Conservation (phyloP, 2,113 vertebrate species). For the Xyliphius kryptos region DNA sequence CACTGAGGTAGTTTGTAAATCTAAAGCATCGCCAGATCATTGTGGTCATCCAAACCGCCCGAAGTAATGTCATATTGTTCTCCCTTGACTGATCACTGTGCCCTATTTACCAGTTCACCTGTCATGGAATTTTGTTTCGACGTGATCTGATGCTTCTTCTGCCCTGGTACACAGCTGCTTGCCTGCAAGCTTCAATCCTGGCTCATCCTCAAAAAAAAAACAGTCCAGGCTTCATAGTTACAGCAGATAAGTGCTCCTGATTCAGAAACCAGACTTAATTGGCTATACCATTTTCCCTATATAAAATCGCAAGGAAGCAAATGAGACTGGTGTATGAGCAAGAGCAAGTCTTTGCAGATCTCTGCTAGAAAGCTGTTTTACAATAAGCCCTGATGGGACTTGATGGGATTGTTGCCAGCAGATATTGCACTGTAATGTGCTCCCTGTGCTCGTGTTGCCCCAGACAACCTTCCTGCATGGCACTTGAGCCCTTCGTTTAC, state of each 20-base stretch:
- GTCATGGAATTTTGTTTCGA: conserved; percentile 17
- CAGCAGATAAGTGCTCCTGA: conserved; percentile 6
- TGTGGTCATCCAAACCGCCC: background rate
- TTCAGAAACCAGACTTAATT: no score
- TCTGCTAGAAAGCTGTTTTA: conserved; percentile 25
- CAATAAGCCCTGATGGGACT: conserved; percentile 25
- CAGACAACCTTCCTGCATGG: conserved; percentile 5
- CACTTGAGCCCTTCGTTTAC: conserved; percentile 10
- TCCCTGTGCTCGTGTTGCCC: conserved; percentile 13
- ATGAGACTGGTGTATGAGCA: conserved; percentile 3
- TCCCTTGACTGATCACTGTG: conserved; percentile 16
- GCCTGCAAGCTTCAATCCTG: conserved; percentile 15
- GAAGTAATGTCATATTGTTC: conserved; percentile 3
- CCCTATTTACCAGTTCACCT: conserved; percentile 26
- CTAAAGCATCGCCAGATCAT: no score
- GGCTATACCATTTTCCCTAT: no score
- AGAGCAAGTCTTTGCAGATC: conserved; percentile 11
- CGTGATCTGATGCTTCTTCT: conserved; percentile 10
- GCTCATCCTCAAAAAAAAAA: conserved; percentile 11
- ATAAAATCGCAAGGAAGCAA: conserved; percentile 3
- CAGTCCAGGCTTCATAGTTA: conserved; percentile 8
- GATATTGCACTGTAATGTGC: background rate
- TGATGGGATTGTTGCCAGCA: conserved; percentile 15
- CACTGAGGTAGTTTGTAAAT: no score
- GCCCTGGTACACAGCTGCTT: conserved; percentile 23